Conservation (phyloP, 1,140 invertebrate species). For the Heliconius melpomene region DNA sequence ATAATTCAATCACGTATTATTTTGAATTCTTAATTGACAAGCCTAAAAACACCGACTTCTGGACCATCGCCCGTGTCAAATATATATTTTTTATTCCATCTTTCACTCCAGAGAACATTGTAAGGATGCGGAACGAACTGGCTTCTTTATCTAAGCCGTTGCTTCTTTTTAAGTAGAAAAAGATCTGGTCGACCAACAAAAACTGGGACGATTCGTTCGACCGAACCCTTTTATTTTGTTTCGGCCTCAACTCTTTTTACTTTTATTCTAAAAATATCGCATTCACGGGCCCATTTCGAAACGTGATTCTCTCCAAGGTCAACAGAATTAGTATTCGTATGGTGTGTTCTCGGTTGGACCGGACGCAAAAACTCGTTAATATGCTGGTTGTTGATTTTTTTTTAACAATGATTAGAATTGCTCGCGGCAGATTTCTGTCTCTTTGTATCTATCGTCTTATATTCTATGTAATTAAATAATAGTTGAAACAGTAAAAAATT, state of each 20-base stretch:
- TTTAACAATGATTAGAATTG: conserved; percentile 67
- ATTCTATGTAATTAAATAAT: conserved; percentile 49
- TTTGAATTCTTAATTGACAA: conserved; percentile 2
- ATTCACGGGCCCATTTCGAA: conserved; percentile 79
- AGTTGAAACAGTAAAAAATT: not conserved
- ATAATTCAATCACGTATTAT: not conserved
- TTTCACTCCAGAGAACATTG: conserved; percentile 32
- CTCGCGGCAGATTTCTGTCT: conserved; percentile 43
- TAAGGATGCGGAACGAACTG: conserved; percentile 50
- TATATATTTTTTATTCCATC: conserved; percentile 28
- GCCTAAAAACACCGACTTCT: not conserved
- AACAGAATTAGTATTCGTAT: conserved; percentile 76
- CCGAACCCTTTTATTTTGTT: conserved; percentile 74
- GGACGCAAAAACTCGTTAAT: conserved; percentile 77
- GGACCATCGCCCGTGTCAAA: conserved; percentile 31
- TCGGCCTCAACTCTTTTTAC: conserved; percentile 68
- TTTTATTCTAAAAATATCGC: conserved; percentile 78
- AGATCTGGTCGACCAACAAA: conserved; percentile 61
- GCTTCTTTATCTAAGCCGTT: conserved; percentile 55
- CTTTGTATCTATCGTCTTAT: conserved; percentile 42
- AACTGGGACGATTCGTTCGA: conserved; percentile 65
- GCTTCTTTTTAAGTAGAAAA: conserved; percentile 62
- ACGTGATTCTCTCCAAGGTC: conserved; percentile 77
- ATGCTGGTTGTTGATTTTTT: conserved; percentile 67
- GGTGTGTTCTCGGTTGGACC: conserved; percentile 72